Evolutionary conservation across 2,797 vertebrate species (phyloP).

Genomic region (Mus caroli): DNA sequence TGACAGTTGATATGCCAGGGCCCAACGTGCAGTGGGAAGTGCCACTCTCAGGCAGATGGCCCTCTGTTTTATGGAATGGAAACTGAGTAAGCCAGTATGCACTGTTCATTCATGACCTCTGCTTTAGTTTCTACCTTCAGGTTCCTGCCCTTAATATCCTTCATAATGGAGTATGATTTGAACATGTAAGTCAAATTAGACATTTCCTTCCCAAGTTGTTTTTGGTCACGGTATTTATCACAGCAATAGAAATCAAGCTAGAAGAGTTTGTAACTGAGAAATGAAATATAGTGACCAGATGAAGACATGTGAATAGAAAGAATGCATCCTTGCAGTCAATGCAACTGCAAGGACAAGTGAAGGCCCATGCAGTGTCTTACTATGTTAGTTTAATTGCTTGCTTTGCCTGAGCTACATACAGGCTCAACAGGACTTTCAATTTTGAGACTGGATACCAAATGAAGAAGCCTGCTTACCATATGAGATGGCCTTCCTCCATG

Average conservation of each 20-base stretch:
- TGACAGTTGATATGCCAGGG: neutral
- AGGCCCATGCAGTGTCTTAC: neutral
- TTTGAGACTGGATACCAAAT: neutral
- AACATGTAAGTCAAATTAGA: neutral
- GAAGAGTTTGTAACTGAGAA: neutral
- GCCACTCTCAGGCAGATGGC: neutral
- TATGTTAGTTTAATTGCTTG: neutral
- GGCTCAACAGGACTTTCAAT: neutral
- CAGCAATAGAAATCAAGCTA: neutral
- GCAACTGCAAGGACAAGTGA: neutral
- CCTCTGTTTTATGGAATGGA: neutral
- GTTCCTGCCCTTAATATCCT: neutral
- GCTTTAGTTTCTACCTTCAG: neutral
- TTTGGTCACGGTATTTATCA: neutral
- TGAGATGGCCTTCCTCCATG: neutral
- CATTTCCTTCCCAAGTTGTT: neutral
- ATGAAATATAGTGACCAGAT: neutral
- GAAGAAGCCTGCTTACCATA: neutral
- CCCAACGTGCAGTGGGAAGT: neutral
- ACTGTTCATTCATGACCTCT: neutral
- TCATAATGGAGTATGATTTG: neutral
- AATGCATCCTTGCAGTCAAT: neutral
- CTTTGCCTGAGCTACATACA: neutral
- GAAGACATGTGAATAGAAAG: neutral
- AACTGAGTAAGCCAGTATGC: neutral